These are phyloP conservation scores for Fragum whitleyi DNA, from an alignment of 2,888 invertebrate genomes.

Conservation along the genomic window DNA sequence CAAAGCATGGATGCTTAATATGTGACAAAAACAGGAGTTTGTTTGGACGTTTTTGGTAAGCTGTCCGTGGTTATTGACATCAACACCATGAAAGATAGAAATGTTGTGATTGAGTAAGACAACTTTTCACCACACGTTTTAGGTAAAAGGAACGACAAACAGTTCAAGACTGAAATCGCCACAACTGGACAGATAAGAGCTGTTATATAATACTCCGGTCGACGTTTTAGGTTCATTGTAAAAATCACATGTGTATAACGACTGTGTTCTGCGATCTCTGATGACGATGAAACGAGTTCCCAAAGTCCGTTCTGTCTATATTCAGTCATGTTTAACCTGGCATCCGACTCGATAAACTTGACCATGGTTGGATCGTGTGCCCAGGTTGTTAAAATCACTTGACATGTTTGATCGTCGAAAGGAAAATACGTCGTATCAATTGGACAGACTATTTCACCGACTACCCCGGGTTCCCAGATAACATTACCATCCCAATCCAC, in stretches of 20 bases:
- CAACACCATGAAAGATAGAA: conserved; percentile 10
- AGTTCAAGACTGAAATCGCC: neutral
- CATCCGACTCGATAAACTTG: neutral
- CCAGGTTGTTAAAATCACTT: neutral
- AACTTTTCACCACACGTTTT: conserved; percentile 5
- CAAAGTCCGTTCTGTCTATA: conserved; percentile 9
- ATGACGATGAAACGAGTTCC: neutral
- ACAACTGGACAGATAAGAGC: conserved; percentile 1
- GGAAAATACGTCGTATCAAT: conserved; percentile 6
- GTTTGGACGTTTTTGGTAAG: conserved; percentile 5
- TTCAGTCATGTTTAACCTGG: neutral
- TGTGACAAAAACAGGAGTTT: neutral
- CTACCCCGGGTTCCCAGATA: neutral
- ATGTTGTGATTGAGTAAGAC: neutral
- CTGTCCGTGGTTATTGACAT: neutral
- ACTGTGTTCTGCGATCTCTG: neutral
- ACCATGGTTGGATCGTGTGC: conserved; percentile 1
- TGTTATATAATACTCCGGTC: conserved; percentile 5
- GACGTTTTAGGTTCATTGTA: neutral
- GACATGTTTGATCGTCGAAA: neutral
- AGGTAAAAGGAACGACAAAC: conserved; percentile 3
- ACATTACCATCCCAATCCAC: neutral
- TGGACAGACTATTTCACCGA: neutral
- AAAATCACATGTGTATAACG: neutral
- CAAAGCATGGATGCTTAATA: neutral